These are phyloP conservation scores for Thripadectes ignobilis DNA, from an alignment of 2,797 vertebrate species.

Conservation along the genomic window DNA sequence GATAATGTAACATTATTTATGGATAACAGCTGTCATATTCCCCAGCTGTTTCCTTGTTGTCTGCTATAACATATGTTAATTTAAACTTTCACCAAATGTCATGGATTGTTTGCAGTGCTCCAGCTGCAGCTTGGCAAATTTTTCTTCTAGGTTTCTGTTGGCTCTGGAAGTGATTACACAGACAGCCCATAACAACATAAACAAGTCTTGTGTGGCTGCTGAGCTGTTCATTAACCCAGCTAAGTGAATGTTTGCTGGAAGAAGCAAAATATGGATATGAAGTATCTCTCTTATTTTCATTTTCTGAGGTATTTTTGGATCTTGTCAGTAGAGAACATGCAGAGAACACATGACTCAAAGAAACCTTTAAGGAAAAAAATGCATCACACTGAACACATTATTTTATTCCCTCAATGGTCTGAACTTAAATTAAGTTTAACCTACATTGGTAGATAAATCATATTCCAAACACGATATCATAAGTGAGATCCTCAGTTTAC, in stretches of 20 bases:
- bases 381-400: not conserved
- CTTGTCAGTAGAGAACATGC: not conserved
- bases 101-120: constrained; percentile 29
- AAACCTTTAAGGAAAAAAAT: not conserved
- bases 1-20: constrained; percentile 32
- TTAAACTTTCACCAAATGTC: constrained; percentile 61
- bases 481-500: not conserved
- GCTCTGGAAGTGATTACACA: constrained; percentile 38
- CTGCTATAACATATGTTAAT: constrained; percentile 61
- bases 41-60: constrained; percentile 53
- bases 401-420: not conserved
- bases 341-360: not conserved
- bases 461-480: not conserved
- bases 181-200: constrained; percentile 48
- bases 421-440: not conserved
- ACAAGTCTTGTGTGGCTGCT: constrained; percentile 24
- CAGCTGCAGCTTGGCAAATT: constrained; percentile 46
- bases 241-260: constrained; percentile 49
- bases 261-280: not conserved
- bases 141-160: constrained; percentile 50
- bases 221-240: constrained; percentile 10
- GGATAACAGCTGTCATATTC: constrained; percentile 42
- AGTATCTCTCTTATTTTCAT: not conserved
- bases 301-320: not conserved
- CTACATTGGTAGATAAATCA: not conserved